Evolutionary conservation across 2,888 invertebrate genomes (phyloP).

Genomic region (Pasiphila rectangulata): DNA sequence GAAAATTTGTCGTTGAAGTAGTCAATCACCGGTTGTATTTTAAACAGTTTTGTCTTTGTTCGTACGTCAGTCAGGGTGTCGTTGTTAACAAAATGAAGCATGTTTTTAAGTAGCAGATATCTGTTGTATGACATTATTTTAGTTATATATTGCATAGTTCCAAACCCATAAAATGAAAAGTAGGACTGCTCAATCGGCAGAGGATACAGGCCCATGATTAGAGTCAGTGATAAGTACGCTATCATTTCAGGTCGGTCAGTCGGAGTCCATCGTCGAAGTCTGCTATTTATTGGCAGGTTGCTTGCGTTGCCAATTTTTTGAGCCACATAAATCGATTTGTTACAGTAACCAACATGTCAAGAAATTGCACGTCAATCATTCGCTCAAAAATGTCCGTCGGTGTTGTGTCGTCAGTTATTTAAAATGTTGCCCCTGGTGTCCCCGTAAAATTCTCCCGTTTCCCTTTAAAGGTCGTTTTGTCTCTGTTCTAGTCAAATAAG

Average conservation of each 20-base stretch:
- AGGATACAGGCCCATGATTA: conserved; percentile 34
- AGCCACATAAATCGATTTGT: conserved; percentile 5
- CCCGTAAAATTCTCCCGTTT: conserved; percentile 24
- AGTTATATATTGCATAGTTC: conserved; percentile 29
- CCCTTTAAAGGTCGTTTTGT: conserved; percentile 1
- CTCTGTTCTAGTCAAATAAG: conserved; percentile 9
- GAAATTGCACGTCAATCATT: conserved; percentile 26
- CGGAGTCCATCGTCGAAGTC: conserved; percentile 2
- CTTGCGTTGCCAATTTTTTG: conserved; percentile 2
- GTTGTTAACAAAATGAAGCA: conserved; percentile 32
- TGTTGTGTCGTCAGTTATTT: conserved; percentile 22
- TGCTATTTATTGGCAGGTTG: background rate
- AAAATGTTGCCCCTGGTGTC: conserved; percentile 31
- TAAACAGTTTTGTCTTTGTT: conserved; percentile 8
- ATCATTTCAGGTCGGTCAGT: conserved; percentile 8
- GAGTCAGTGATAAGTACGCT: conserved; percentile 28
- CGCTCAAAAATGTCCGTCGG: conserved; percentile 17
- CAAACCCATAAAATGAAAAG: conserved; percentile 33
- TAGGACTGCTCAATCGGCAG: conserved; percentile 29
- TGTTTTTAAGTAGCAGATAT: conserved; percentile 28
- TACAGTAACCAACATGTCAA: conserved; percentile 21
- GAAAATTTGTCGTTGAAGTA: conserved; percentile 13
- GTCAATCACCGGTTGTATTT: conserved; percentile 11
- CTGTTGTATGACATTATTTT: conserved; percentile 36
- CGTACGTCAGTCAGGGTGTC: conserved; percentile 3